Evolutionary conservation across 1,140 invertebrate genomes (phyloP).

Genomic region (Anadara kagoshimensis): DNA sequence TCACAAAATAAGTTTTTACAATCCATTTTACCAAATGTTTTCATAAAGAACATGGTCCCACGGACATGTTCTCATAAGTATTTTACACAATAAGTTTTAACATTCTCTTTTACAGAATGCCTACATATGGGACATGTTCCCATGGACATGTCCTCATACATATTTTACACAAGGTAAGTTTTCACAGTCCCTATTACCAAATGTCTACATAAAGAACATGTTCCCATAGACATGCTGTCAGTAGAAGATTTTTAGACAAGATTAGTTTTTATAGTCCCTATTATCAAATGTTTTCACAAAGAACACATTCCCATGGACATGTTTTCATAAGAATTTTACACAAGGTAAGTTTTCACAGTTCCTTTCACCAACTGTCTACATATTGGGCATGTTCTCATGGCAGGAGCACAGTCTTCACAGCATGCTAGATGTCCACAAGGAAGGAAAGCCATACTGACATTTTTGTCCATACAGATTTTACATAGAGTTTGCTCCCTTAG

Average conservation of each 20-base stretch:
- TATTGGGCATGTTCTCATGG: constrained; percentile 85
- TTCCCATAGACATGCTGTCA: too few species aligned
- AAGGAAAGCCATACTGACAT: constrained; percentile 89
- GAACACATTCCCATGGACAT: too few species aligned
- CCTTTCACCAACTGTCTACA: constrained; percentile 78
- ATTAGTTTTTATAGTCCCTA: too few species aligned
- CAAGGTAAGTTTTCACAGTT: constrained; percentile 38
- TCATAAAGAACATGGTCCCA: too few species aligned
- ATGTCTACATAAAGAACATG: constrained; percentile 86
- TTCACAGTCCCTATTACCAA: constrained; percentile 48
- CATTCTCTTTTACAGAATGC: constrained; percentile 52
- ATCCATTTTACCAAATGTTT: too few species aligned
- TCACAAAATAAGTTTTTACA: too few species aligned
- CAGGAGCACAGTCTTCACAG: constrained; percentile 86
- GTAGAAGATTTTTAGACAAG: too few species aligned
- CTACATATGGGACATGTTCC: constrained; percentile 88
- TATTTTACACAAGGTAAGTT: constrained; percentile 73
- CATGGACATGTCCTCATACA: constrained; percentile 90
- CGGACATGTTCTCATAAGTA: background rate
- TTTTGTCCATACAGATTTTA: constrained; percentile 92
- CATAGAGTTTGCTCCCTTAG: constrained; percentile 88
- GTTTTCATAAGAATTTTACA: constrained; percentile 27
- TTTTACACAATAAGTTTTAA: constrained; percentile 43
- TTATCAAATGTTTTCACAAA: too few species aligned
- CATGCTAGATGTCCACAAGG: constrained; percentile 91